phyloP scores from a whole-genome alignment of 1,140 invertebrate species.

The Myzus persicae region DNA sequence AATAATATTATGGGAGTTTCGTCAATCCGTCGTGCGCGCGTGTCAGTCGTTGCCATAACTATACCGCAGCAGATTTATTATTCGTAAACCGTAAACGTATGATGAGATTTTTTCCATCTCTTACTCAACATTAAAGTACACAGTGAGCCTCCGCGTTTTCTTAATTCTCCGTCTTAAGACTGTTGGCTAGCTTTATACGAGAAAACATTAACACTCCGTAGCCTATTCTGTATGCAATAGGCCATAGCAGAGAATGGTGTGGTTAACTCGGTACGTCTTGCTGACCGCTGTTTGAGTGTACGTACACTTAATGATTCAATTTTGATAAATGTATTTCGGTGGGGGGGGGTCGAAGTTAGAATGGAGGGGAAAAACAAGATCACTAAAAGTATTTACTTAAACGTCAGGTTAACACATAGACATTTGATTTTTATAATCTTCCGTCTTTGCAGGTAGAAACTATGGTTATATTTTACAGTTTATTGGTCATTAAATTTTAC shows the following conservation, averaged over 20 bases:
- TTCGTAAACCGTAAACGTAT: neutral
- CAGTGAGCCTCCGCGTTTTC: too few relatives aligned
- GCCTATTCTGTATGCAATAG: neutral
- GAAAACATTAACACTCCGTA: neutral
- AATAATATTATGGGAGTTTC: neutral
- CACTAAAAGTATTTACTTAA: neutral
- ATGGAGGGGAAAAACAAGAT: neutral
- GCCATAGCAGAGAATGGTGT: neutral
- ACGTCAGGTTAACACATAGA: neutral
- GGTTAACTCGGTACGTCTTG: neutral
- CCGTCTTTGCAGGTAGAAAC: neutral
- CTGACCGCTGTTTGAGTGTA: too few relatives aligned
- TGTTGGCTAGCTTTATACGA: neutral
- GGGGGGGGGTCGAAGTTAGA: neutral
- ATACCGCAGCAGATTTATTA: neutral
- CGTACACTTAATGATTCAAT: neutral
- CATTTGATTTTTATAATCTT: neutral
- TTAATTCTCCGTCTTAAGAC: too few relatives aligned
- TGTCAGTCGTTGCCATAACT: neutral
- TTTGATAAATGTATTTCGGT: neutral
- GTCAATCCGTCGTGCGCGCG: neutral
- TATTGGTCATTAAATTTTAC: too few relatives aligned
- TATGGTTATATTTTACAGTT: neutral
- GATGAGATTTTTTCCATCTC: neutral
- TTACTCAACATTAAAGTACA: too few relatives aligned